These are phyloP conservation scores for Zaprionus ornatus DNA, from an alignment of 1,140 invertebrate genomes.

Conservation along the genomic window DNA sequence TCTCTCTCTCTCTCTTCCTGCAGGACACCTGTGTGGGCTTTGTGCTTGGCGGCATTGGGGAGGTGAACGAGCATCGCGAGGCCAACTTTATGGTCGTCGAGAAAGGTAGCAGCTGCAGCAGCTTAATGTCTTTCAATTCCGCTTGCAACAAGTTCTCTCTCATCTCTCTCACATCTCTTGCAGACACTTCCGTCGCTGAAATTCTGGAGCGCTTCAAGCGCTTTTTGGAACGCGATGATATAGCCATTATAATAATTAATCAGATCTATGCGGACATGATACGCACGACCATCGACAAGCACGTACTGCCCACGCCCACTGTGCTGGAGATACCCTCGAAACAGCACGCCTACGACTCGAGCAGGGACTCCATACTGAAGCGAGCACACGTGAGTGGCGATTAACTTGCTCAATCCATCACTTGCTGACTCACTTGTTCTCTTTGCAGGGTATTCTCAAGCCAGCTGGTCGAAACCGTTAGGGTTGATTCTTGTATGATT, in stretches of 20 bases:
- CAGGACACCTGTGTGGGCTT: slow-evolving; percentile 99
- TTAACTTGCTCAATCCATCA: no score
- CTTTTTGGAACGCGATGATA: slow-evolving; percentile 97
- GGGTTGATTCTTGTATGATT: slow-evolving; percentile 3
- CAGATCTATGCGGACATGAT: slow-evolving; percentile 99
- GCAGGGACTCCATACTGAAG: slow-evolving; percentile 98
- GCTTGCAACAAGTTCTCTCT: background rate
- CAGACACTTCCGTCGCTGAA: slow-evolving; percentile 96
- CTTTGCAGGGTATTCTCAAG: slow-evolving; percentile 48
- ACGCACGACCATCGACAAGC: slow-evolving; percentile 96
- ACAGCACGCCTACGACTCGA: slow-evolving; percentile 99
- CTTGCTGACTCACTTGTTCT: background rate
- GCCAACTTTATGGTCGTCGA: slow-evolving; percentile 99
- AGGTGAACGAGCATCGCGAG: slow-evolving; percentile 98
- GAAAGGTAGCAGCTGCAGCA: slow-evolving; percentile 90
- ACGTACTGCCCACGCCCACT: slow-evolving; percentile 95
- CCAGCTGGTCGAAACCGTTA: slow-evolving; percentile 33
- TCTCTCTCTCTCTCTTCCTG: background rate
- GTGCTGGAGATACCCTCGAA: slow-evolving; percentile 99
- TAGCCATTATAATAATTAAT: slow-evolving; percentile 99
- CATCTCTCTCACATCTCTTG: slow-evolving; percentile 83
- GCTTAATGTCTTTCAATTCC: background rate
- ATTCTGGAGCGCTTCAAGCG: slow-evolving; percentile 98
- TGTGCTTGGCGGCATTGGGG: slow-evolving; percentile 98
- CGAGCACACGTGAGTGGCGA: slow-evolving; percentile 91